phyloP scores from a whole-genome alignment of 2,113 vertebrate species.

The Hymenochirus boettgeri region DNA sequence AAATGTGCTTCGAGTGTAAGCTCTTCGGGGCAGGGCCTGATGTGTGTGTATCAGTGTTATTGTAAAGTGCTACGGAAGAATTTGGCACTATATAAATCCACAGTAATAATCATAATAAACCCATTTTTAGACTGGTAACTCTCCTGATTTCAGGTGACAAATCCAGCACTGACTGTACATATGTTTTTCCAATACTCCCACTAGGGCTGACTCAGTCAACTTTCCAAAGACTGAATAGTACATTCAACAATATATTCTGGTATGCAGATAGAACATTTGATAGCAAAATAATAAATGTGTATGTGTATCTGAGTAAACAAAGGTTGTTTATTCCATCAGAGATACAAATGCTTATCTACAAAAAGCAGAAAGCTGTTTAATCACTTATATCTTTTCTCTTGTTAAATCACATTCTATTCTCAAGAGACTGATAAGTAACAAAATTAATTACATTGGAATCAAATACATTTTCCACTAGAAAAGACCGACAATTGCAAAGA shows the following conservation, averaged over 20 bases:
- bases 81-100: too few relatives aligned
- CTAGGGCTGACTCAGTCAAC: too few relatives aligned
- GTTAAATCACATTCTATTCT: slow-evolving; percentile 16
- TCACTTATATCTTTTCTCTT: slow-evolving; percentile 19
- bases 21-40: too few relatives aligned
- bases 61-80: too few relatives aligned
- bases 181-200: too few relatives aligned
- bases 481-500: slow-evolving; percentile 24
- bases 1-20: too few relatives aligned
- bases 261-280: not conserved
- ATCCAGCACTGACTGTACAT: too few relatives aligned
- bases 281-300: not conserved
- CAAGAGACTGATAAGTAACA: slow-evolving; percentile 32
- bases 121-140: too few relatives aligned
- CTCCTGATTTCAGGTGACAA: too few relatives aligned
- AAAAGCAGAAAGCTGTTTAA: slow-evolving; percentile 28
- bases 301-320: not conserved
- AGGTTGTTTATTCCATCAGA: slow-evolving; percentile 6
- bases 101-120: too few relatives aligned
- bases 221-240: too few relatives aligned
- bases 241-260: not conserved
- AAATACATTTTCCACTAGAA: slow-evolving; percentile 26
- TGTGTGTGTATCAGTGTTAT: too few relatives aligned
- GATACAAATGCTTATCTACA: slow-evolving; percentile 12
- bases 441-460: slow-evolving; percentile 34